phyloP scores from a whole-genome alignment of 2,888 invertebrate species.

The Microctonus hyperodae region DNA sequence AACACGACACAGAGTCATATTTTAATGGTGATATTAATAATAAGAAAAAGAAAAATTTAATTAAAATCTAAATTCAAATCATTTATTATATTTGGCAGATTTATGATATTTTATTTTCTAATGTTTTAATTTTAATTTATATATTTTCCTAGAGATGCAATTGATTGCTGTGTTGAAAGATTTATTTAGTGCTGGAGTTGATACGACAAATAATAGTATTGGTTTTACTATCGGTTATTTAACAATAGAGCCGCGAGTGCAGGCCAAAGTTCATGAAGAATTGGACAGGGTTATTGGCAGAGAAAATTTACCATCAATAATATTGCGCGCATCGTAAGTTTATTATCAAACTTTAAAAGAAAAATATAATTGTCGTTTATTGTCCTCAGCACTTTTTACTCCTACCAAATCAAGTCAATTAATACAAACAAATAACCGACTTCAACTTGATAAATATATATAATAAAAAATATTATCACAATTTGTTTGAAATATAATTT shows the following conservation, averaged over 20 bases:
- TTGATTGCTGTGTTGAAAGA: slow-evolving; percentile 80
- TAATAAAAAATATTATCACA: background rate
- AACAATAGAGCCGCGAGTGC: slow-evolving; percentile 73
- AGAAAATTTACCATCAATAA: slow-evolving; percentile 70
- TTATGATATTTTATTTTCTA: slow-evolving; percentile 3
- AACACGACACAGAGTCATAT: slow-evolving; percentile 42
- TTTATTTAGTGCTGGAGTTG: slow-evolving; percentile 84
- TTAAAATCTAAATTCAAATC: background rate
- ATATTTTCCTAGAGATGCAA: slow-evolving; percentile 75
- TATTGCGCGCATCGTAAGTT: slow-evolving; percentile 44
- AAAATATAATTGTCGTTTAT: no score
- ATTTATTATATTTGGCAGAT: background rate
- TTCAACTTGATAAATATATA: no score
- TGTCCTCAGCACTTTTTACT: no score
- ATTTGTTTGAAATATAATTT: no score
- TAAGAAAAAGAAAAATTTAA: slow-evolving; percentile 23
- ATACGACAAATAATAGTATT: slow-evolving; percentile 81
- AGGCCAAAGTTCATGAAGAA: slow-evolving; percentile 76
- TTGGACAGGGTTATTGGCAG: slow-evolving; percentile 76
- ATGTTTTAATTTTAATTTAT: background rate
- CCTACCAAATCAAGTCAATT: no score
- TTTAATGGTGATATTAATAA: slow-evolving; percentile 52
- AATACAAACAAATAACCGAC: no score
- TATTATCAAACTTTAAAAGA: background rate
- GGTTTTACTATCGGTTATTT: slow-evolving; percentile 79